A percentile compares a stretch with the other conserved stretches of the same genome.
Conservation (phyloP, 2,113 vertebrate genomes). For the Ophiodon elongatus region DNA sequence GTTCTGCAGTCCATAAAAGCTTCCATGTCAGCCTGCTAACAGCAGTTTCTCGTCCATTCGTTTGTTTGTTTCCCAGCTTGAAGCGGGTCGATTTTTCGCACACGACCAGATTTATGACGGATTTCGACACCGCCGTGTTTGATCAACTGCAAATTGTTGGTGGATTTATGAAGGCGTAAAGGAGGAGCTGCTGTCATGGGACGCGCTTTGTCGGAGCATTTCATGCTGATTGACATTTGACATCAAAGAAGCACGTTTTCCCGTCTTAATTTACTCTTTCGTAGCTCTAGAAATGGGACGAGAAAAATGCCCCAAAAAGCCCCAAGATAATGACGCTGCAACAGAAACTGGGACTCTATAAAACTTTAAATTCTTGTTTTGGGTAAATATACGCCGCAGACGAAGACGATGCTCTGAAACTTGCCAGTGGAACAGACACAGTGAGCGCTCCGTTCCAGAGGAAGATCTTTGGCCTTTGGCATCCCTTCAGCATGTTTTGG, state of each 20-base stretch:
- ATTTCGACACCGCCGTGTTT: conserved; percentile 14
- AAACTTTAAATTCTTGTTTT: conserved; percentile 1
- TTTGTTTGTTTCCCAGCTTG: conserved; percentile 7
- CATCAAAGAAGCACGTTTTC: neutral
- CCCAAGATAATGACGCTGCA: conserved; percentile 1
- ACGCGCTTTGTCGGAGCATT: neutral
- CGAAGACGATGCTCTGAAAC: neutral
- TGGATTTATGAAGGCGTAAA: conserved; percentile 16
- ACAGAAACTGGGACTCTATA: neutral
- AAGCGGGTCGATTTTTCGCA: conserved; percentile 26
- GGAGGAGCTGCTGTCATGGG: neutral
- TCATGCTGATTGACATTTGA: neutral
- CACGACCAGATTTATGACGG: conserved; percentile 12
- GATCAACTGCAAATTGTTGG: neutral
- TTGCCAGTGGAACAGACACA: neutral
- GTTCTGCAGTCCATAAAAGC: conserved; percentile 25
- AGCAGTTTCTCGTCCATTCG: conserved; percentile 16
- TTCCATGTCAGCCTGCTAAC: conserved; percentile 10
- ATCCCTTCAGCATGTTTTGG: conserved; percentile 12
- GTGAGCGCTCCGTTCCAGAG: neutral
- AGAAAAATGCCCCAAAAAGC: neutral
- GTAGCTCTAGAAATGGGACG: neutral
- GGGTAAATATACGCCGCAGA: conserved; percentile 11
- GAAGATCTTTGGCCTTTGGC: conserved; percentile 16
- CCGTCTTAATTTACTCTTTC: neutral